A percentile compares a stretch with the other conserved stretches of the same genome.
phyloP scores from a whole-genome alignment of 2,888 invertebrate genomes.

The Liodrosophila aerea region DNA sequence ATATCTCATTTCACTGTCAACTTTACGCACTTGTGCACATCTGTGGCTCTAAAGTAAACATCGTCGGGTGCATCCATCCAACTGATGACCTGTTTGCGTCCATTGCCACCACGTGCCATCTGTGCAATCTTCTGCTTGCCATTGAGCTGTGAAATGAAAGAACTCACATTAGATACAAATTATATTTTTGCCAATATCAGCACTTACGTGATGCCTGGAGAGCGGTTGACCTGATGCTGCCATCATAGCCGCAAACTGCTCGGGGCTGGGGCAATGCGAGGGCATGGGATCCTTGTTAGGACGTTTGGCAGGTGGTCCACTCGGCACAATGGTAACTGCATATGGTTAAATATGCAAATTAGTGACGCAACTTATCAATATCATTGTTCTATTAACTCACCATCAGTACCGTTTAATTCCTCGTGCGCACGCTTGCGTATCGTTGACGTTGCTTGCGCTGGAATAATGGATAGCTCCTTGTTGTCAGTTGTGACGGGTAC shows the following conservation, averaged over 20 bases:
- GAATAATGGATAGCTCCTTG: constrained; percentile 85
- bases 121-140: constrained; percentile 92
- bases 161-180: background rate
- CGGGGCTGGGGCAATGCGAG: constrained; percentile 87
- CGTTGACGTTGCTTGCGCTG: constrained; percentile 83
- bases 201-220: constrained; percentile 87
- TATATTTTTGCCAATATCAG: background rate
- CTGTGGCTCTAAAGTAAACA: constrained; percentile 96
- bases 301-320: constrained; percentile 89
- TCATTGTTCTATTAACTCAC: constrained; percentile 37
- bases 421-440: constrained; percentile 94
- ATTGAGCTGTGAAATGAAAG: constrained; percentile 85
- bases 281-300: constrained; percentile 90
- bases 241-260: constrained; percentile 89
- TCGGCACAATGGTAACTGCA: constrained; percentile 78
- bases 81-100: constrained; percentile 95
- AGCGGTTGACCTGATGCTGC: constrained; percentile 87
- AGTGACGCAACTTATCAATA: background rate
- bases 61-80: constrained; percentile 99
- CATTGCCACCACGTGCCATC: constrained; percentile 89
- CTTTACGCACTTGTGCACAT: constrained; percentile 91
- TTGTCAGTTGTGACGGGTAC: constrained; percentile 84
- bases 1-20: background rate
- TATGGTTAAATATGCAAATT: background rate
- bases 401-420: constrained; percentile 85